A percentile compares a stretch with the other conserved stretches of the same genome.
phyloP scores from a whole-genome alignment of 1,140 invertebrate genomes.

The Rhagoletis pomonella region DNA sequence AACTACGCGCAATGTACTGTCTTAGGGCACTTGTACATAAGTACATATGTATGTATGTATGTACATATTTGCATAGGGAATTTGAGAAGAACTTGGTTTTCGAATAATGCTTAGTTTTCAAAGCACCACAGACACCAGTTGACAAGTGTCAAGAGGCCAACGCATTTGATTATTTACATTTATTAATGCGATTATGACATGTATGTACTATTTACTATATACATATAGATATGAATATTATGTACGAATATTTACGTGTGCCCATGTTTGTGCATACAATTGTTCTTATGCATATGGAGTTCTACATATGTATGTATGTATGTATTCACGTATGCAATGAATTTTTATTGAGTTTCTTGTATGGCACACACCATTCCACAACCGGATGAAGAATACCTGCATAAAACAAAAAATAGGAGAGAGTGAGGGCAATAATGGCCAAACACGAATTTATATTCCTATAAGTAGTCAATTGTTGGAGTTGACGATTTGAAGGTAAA shows the following conservation, averaged over 20 bases:
- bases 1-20: not conserved
- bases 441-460: not conserved
- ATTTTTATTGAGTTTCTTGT: not conserved
- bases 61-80: slow-evolving; percentile 19
- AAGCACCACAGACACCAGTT: slow-evolving; percentile 40
- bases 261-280: not conserved
- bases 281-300: not conserved
- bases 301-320: not conserved
- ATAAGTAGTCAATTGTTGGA: not conserved
- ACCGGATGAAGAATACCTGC: slow-evolving; percentile 46
- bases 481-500: not conserved
- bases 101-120: slow-evolving; percentile 30
- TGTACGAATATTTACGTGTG: not conserved
- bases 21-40: not conserved
- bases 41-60: not conserved
- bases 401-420: not conserved
- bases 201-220: not conserved
- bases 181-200: slow-evolving; percentile 38
- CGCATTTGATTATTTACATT: slow-evolving; percentile 14
- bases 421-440: not conserved
- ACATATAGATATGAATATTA: not conserved
- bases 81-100: slow-evolving; percentile 39
- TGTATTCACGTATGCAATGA: not conserved
- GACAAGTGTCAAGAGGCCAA: slow-evolving; percentile 48
- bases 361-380: not conserved